Evolutionary conservation across 2,113 vertebrate genomes (phyloP).

Genomic region (Ciconia maguari): DNA sequence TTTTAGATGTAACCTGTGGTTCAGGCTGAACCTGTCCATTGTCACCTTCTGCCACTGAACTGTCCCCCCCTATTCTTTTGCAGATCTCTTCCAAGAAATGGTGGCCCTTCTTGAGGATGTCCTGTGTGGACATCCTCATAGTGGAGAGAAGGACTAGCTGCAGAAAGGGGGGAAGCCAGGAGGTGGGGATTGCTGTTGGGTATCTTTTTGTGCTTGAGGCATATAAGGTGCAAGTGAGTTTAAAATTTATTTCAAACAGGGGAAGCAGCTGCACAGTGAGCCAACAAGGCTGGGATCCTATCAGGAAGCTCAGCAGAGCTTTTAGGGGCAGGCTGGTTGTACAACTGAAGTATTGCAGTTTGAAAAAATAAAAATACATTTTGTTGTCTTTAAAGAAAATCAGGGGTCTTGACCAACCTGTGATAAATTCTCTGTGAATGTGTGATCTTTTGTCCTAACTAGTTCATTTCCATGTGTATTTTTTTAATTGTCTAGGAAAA

Average conservation of each 20-base stretch:
- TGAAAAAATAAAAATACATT: neutral
- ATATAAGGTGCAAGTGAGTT: neutral
- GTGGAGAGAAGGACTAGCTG: neutral
- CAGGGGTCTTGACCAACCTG: neutral
- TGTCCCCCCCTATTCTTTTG: neutral
- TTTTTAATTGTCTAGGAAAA: neutral
- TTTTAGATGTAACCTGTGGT: neutral
- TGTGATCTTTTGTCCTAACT: neutral
- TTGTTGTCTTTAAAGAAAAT: neutral
- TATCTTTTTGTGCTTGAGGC: neutral
- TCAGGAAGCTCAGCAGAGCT: neutral
- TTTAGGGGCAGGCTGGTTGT: neutral
- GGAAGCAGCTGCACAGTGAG: neutral
- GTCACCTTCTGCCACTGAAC: neutral
- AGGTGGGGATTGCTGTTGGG: neutral
- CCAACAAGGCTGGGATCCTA: neutral
- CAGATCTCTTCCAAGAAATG: neutral
- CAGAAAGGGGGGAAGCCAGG: neutral
- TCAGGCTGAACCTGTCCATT: neutral
- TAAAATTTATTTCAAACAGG: neutral
- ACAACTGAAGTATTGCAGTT: neutral
- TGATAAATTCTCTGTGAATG: fast-evolving
- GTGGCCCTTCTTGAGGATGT: neutral
- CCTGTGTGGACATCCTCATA: neutral
- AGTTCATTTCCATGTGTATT: neutral